Evolutionary conservation across 1,140 invertebrate species (phyloP).

Genomic region (Brachionus asplanchnoidis): DNA sequence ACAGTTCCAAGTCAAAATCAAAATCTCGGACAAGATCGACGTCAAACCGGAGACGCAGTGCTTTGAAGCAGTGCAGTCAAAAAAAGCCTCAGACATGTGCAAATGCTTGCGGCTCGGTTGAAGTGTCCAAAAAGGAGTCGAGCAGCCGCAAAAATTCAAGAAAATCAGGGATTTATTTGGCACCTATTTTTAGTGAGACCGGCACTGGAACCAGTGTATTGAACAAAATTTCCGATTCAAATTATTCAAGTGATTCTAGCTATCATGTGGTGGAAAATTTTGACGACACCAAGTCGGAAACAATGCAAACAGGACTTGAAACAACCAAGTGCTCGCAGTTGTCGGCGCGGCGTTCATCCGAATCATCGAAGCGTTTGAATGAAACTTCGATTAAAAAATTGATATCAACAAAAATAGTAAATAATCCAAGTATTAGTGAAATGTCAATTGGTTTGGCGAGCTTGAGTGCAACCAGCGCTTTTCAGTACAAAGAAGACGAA

Average conservation of each 20-base stretch:
- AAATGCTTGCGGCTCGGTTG: slow-evolving; percentile 16
- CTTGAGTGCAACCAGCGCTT: slow-evolving; percentile 5
- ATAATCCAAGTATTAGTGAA: slow-evolving; percentile 31
- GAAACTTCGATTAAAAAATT: slow-evolving; percentile 16
- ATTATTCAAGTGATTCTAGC: not conserved
- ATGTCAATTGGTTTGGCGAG: slow-evolving; percentile 18
- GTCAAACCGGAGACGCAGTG: not conserved
- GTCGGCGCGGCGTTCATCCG: not conserved
- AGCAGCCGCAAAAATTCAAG: not conserved
- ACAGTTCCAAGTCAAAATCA: not conserved
- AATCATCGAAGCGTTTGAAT: not conserved
- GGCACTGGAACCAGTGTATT: not conserved
- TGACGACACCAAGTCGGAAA: not conserved
- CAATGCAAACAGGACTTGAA: not conserved
- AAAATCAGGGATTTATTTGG: not conserved
- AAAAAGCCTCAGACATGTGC: not conserved
- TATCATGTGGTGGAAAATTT: not conserved
- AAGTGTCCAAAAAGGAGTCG: not conserved
- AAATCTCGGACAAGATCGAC: not conserved
- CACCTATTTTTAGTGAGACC: not conserved
- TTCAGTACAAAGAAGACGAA: slow-evolving; percentile 4
- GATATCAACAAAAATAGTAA: not conserved
- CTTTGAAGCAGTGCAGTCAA: not conserved
- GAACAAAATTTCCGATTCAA: not conserved
- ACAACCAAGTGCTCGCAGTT: not conserved